phyloP scores from a whole-genome alignment of 2,888 invertebrate species.

The Drosophila formosana region DNA sequence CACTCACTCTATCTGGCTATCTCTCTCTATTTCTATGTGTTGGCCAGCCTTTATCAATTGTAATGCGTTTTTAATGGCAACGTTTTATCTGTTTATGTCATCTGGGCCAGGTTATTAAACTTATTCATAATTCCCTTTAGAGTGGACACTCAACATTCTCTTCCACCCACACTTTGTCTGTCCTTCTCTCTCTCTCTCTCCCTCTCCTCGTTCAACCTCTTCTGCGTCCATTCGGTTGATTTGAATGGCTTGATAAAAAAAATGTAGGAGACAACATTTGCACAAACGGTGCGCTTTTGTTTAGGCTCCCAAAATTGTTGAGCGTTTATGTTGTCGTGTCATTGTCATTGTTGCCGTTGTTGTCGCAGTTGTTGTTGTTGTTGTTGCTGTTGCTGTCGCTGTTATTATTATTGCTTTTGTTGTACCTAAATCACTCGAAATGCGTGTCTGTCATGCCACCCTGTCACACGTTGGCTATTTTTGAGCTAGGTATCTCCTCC shows the following conservation, averaged over 20 bases:
- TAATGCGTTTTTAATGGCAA: conserved; percentile 78
- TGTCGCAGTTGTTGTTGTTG: conserved; percentile 42
- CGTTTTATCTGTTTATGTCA: conserved; percentile 74
- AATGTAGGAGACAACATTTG: conserved; percentile 38
- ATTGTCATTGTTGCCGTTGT: conserved; percentile 31
- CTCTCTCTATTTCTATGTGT: conserved; percentile 22
- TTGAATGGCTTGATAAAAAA: conserved; percentile 57
- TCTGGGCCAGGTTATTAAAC: conserved; percentile 70
- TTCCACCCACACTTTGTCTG: not conserved
- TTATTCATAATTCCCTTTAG: conserved; percentile 68
- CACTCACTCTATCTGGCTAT: conserved; percentile 1
- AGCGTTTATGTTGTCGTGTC: conserved; percentile 39
- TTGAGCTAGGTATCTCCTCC: conserved; percentile 64
- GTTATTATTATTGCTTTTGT: conserved; percentile 42
- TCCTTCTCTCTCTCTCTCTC: too few relatives aligned
- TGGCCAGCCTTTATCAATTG: conserved; percentile 65
- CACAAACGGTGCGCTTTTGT: conserved; percentile 52
- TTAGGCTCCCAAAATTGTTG: conserved; percentile 46
- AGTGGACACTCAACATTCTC: conserved; percentile 34
- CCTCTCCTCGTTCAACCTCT: conserved; percentile 1
- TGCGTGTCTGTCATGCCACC: conserved; percentile 69
- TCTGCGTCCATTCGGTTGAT: conserved; percentile 40
- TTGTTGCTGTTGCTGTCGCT: conserved; percentile 38
- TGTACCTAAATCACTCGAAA: conserved; percentile 73
- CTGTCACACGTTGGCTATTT: conserved; percentile 44